Base-by-base conservation (phyloP, 2,113 vertebrate species). In the Accipiter cooperii region DNA sequence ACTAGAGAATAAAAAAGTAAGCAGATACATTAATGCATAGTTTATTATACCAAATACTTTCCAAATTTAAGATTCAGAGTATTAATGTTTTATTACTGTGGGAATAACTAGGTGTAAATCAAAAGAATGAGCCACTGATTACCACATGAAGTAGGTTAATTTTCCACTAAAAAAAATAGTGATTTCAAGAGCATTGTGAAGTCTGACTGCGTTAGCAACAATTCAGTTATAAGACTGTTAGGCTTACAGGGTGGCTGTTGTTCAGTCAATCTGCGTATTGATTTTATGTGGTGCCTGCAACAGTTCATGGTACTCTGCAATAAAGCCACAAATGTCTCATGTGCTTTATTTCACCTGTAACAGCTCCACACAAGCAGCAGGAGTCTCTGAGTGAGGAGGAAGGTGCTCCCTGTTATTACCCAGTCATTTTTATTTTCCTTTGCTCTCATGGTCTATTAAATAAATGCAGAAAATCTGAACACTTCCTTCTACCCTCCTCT, bases 61-160 rank as follows among this genome's bases (percentile, higher is more conserved):
- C 65, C 73, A 93, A 94, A 81, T 28, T 47, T 87, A 96, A 91
- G 54, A 79, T 81, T 89, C 61, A 49, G 44, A 68, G 20, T 79
- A 79, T 89, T 84, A 75, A 89, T 89, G 42, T 84, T 92, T 89
- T 76, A 89, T 94, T 91, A 57, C 42, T 91, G 77, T 91, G 74
- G 81, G 57, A 94, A 87, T 78, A 91, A 55, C 55, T 71, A 70
- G 47, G 68, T 68, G 29, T 78, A 94, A 95, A 89, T 78, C 87
- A 89, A 89, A 96, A 89, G 64, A 89, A 89, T 34, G 55, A 95
- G 61, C 25, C 58, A 24, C 22, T 75, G n/a, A 20, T 42, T n/a
- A 42, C 14, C 14, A 60, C 52, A 70, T 78, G 42, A 63, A 71
- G 44, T 29, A 60, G 26, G 36, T 57, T 76, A 79, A 88, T 90